Conservation (phyloP, 2,797 vertebrate genomes). For the Chloroceryle amazona region DNA sequence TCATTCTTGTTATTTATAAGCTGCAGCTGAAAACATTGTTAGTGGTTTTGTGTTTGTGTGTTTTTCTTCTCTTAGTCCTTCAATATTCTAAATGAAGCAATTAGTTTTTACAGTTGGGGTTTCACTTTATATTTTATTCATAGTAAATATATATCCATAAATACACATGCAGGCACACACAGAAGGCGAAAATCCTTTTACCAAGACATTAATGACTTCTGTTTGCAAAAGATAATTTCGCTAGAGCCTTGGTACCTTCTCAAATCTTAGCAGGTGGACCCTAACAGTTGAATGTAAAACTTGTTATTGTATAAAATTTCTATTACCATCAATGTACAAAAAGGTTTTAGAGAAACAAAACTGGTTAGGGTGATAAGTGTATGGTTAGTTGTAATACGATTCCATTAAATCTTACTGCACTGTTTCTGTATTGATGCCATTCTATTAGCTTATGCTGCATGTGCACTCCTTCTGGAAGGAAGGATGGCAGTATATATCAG, state of each 20-base stretch:
- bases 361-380: neutral
- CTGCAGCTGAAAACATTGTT: neutral
- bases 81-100: constrained; percentile 44
- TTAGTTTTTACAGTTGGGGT: constrained; percentile 31
- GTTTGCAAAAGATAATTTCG: constrained; percentile 56
- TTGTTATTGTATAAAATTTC: constrained; percentile 10
- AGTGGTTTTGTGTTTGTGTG: neutral
- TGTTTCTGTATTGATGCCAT: constrained; percentile 17
- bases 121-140: constrained; percentile 73
- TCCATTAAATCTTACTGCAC: neutral
- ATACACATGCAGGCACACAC: neutral
- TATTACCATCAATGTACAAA: neutral
- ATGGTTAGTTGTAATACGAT: neutral
- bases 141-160: constrained; percentile 57
- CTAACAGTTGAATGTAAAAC: constrained; percentile 33
- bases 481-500: neutral
- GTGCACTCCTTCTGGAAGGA: neutral
- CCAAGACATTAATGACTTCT: constrained; percentile 55
- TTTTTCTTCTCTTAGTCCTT: constrained; percentile 7
- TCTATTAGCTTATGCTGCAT: neutral
- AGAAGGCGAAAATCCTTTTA: constrained; percentile 52
- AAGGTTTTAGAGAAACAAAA: constrained; percentile 24
- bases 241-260: constrained; percentile 9
- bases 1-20: constrained; percentile 13
- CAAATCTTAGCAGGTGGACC: neutral